Percentiles rank a stretch among this genome's conserved stretches.
Conservation (phyloP, 2,113 vertebrate genomes). For the Embiotoca jacksoni region DNA sequence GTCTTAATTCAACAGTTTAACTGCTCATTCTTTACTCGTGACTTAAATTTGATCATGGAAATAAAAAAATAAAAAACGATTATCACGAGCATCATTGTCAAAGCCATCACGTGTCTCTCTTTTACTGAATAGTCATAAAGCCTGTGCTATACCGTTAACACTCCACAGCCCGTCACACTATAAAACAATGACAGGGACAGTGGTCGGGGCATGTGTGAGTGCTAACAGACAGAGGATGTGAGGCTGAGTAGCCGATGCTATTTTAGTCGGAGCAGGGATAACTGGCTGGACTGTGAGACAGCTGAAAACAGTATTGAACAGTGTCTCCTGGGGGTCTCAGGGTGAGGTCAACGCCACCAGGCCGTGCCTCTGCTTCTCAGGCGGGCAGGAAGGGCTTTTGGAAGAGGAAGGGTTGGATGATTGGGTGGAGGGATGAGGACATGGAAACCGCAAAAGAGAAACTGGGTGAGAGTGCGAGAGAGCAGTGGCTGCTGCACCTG, state of each 20-base stretch:
- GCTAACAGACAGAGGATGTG: slow-evolving; percentile 71
- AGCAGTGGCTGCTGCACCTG: slow-evolving; percentile 33
- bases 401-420: slow-evolving; percentile 41
- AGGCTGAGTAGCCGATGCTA: slow-evolving; percentile 61
- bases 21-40: too few species aligned
- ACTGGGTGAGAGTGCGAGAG: slow-evolving; percentile 40
- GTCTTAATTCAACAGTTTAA: too few species aligned
- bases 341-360: slow-evolving; percentile 70
- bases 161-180: slow-evolving; percentile 28
- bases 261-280: slow-evolving; percentile 69
- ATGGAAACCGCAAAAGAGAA: slow-evolving; percentile 79
- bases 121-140: not conserved
- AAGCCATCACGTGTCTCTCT: not conserved
- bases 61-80: too few species aligned
- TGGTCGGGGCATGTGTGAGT: slow-evolving; percentile 59
- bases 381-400: slow-evolving; percentile 62
- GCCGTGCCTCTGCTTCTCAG: slow-evolving; percentile 69
- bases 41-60: not conserved
- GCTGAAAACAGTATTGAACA: slow-evolving; percentile 70
- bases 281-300: slow-evolving; percentile 71
- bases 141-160: slow-evolving; percentile 43
- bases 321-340: slow-evolving; percentile 68
- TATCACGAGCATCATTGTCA: not conserved
- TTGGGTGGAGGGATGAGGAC: slow-evolving; percentile 70
- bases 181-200: slow-evolving; percentile 56